Evolutionary conservation across 2,888 invertebrate species (phyloP).

Genomic region (Callinectes sapidus): DNA sequence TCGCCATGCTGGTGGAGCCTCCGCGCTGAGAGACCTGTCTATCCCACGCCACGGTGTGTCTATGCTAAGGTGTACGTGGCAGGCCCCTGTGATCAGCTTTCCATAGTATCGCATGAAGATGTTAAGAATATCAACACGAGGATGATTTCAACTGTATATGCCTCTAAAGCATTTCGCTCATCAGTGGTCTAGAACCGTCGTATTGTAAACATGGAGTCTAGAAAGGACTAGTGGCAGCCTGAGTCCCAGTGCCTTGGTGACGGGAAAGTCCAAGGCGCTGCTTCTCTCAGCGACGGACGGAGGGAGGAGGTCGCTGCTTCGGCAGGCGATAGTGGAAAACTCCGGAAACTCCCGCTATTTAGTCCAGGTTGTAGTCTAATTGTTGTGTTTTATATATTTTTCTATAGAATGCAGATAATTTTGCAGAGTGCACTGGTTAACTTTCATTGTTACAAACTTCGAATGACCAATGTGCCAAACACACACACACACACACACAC

Average conservation of each 20-base stretch:
- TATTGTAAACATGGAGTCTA: background rate
- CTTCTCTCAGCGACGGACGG: background rate
- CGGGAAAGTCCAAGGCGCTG: background rate
- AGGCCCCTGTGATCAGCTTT: background rate
- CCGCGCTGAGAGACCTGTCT: background rate
- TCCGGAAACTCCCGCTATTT: slow-evolving; percentile 16
- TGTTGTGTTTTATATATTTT: slow-evolving; percentile 34
- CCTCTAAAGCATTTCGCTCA: background rate
- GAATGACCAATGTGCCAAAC: slow-evolving; percentile 29
- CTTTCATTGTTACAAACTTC: slow-evolving; percentile 7
- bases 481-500: slow-evolving; percentile 12
- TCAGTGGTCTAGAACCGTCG: background rate
- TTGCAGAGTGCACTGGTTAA: slow-evolving; percentile 31
- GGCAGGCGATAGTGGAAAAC: background rate
- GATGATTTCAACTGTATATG: background rate
- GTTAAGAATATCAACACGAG: background rate
- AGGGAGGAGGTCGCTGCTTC: background rate
- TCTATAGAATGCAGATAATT: slow-evolving; percentile 39
- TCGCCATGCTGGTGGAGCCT: background rate
- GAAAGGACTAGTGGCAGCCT: background rate
- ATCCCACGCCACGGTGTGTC: background rate
- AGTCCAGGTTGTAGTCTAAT: slow-evolving; percentile 47
- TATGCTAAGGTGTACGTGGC: background rate
- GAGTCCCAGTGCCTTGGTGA: background rate
- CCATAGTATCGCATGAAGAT: background rate